These are phyloP conservation scores for Cottus gobio DNA, from an alignment of 2,113 vertebrate genomes.

Conservation along the genomic window DNA sequence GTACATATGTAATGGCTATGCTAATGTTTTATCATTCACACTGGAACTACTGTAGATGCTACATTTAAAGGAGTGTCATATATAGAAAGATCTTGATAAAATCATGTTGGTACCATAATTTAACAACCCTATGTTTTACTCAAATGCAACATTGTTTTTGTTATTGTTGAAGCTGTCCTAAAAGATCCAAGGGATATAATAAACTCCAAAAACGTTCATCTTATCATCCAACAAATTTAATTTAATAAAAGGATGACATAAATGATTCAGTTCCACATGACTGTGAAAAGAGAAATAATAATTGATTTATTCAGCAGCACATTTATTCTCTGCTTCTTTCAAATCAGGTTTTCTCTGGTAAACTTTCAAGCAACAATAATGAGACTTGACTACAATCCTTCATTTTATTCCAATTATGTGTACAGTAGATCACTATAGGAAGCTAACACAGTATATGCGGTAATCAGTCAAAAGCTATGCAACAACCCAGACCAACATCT, in stretches of 20 bases:
- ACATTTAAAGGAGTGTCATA: background rate
- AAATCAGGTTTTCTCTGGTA: background rate
- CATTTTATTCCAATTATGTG: slow-evolving; percentile 73
- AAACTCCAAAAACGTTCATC: background rate
- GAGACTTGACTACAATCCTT: slow-evolving; percentile 55
- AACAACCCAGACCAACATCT: slow-evolving; percentile 25
- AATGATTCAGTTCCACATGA: background rate
- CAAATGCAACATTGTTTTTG: background rate
- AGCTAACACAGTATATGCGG: slow-evolving; percentile 78
- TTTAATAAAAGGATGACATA: background rate
- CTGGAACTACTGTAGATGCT: background rate
- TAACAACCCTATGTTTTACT: background rate
- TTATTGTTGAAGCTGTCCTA: background rate
- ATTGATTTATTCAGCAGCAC: background rate
- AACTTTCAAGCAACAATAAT: slow-evolving; percentile 24
- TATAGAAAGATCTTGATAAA: background rate
- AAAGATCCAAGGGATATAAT: background rate
- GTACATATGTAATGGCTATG: background rate
- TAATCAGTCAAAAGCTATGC: slow-evolving; percentile 55
- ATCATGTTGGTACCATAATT: background rate
- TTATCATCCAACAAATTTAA: background rate
- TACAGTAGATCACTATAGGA: slow-evolving; percentile 68
- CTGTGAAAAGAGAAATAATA: background rate
- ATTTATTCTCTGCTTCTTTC: background rate
- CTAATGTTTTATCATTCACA: background rate